Evolutionary conservation across 1,140 invertebrate genomes (phyloP).

Genomic region (Orchesella cincta): DNA sequence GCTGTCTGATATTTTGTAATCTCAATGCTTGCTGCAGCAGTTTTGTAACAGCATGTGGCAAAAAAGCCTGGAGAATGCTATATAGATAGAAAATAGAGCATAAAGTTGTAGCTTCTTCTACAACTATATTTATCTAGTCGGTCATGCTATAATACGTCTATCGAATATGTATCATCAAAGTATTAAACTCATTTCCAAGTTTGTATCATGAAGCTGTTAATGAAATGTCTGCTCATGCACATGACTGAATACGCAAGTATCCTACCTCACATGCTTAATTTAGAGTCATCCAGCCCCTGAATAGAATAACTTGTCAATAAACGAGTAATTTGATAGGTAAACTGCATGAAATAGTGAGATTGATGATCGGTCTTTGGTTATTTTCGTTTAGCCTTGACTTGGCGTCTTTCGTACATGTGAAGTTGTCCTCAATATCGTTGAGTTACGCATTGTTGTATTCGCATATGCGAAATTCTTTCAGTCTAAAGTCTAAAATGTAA

Average conservation of each 20-base stretch:
- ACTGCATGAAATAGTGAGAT: neutral
- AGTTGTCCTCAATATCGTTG: neutral
- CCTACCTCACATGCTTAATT: too few species aligned
- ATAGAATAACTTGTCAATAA: neutral
- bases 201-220: conserved; percentile 9
- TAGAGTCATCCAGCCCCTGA: neutral
- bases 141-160: too few species aligned
- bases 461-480: neutral
- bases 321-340: neutral
- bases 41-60: too few species aligned
- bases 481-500: neutral
- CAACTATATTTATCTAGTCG: too few species aligned
- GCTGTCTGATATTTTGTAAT: too few species aligned
- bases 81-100: too few species aligned
- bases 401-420: conserved; percentile 6
- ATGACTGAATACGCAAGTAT: too few species aligned
- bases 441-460: neutral
- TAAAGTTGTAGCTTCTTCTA: too few species aligned
- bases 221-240: conserved; percentile 8
- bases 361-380: conserved; percentile 5
- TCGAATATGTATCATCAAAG: too few species aligned
- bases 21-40: too few species aligned
- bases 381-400: conserved; percentile 20
- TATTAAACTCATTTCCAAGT: neutral
- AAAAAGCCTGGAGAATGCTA: too few species aligned